These are phyloP conservation scores for Cheilosia grossa DNA, from an alignment of 2,888 invertebrate genomes.

Conservation along the genomic window DNA sequence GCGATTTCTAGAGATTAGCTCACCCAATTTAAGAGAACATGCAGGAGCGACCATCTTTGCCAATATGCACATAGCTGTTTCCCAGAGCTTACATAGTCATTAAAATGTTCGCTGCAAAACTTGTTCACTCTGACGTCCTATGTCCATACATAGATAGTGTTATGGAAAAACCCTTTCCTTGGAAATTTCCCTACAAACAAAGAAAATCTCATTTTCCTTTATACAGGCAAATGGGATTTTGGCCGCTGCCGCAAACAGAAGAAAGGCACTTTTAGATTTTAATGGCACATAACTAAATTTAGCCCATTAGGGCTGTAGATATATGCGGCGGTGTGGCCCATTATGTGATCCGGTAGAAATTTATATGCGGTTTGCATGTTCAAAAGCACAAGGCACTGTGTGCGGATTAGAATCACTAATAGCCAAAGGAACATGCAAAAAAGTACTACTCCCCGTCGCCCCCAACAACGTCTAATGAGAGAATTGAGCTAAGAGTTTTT, in stretches of 20 bases:
- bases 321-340: conserved; percentile 35
- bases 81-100: conserved; percentile 26
- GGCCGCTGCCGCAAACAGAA: conserved; percentile 7
- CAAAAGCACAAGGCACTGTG: conserved; percentile 23
- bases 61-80: conserved; percentile 1
- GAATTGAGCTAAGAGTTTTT: conserved; percentile 17
- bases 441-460: conserved; percentile 7
- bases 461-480: conserved; percentile 33
- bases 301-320: neutral
- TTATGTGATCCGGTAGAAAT: conserved; percentile 52
- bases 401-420: conserved; percentile 55
- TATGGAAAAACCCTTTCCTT: conserved; percentile 10
- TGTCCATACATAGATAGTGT: neutral
- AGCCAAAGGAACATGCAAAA: conserved; percentile 39
- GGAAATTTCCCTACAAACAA: conserved; percentile 19
- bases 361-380: conserved; percentile 67
- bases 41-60: neutral
- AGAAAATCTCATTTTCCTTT: conserved; percentile 10
- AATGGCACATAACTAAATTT: conserved; percentile 39
- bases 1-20: conserved; percentile 22
- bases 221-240: conserved; percentile 23
- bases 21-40: conserved; percentile 13
- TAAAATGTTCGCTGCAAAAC: conserved; percentile 20
- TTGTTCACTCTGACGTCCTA: conserved; percentile 1
- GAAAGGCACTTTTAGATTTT: conserved; percentile 24